Percentiles rank a stretch among this genome's conserved stretches.
Evolutionary conservation across 2,113 vertebrate species (phyloP).

Genomic region (Heteronetta atricapilla): DNA sequence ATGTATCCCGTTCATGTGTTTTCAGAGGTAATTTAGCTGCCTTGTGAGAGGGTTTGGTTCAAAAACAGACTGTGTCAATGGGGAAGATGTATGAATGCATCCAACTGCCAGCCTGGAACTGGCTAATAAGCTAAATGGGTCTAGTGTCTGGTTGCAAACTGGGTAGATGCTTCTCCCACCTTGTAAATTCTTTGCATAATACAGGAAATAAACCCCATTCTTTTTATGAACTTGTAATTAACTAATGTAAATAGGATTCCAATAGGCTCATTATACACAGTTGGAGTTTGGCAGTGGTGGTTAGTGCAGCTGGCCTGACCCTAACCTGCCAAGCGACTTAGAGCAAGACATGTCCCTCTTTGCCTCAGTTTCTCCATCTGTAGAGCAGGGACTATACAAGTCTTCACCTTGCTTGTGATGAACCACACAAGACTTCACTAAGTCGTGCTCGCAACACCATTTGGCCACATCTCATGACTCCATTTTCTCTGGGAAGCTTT

Average conservation of each 20-base stretch:
- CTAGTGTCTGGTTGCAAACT: not conserved
- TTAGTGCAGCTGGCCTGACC: not conserved
- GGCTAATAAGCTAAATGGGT: not conserved
- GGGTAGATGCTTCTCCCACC: slow-evolving; percentile 23
- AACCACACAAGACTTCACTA: not conserved
- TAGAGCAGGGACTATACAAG: not conserved
- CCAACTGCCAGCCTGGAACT: not conserved
- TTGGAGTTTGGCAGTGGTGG: not conserved
- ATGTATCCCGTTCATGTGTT: not conserved
- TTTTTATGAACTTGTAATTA: slow-evolving; percentile 52
- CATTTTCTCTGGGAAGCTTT: not conserved
- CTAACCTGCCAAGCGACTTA: not conserved
- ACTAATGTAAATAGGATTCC: slow-evolving; percentile 56
- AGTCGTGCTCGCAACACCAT: not conserved
- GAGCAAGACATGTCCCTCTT: not conserved
- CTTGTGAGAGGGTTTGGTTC: not conserved
- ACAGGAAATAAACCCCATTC: slow-evolving; percentile 58
- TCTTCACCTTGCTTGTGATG: not conserved
- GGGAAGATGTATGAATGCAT: not conserved
- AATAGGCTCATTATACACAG: not conserved
- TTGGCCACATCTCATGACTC: not conserved
- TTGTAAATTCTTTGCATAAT: slow-evolving; percentile 44
- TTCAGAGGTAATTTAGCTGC: not conserved
- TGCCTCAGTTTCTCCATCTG: slow-evolving; percentile 18
- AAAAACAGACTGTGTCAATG: not conserved